phyloP scores from a whole-genome alignment of 2,797 vertebrate species.

The Phoebastria nigripes region DNA sequence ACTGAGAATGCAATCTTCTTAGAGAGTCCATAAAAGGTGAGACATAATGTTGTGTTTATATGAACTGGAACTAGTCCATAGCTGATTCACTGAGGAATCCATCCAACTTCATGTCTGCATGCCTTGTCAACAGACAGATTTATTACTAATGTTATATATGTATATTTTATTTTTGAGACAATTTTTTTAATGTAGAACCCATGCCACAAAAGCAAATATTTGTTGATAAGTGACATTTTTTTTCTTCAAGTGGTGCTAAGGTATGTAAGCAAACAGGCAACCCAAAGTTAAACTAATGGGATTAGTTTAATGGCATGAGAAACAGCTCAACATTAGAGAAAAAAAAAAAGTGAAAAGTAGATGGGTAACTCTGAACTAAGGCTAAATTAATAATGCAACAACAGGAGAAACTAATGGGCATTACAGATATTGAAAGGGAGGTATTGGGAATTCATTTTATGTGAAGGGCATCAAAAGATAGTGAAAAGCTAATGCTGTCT shows the following conservation, averaged over 20 bases:
- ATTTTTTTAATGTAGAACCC: neutral
- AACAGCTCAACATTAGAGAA: neutral
- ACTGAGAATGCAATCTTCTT: neutral
- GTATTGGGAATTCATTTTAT: neutral
- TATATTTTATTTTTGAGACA: neutral
- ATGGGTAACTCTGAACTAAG: neutral
- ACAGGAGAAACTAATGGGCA: neutral
- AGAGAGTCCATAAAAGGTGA: neutral
- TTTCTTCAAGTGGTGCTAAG: neutral
- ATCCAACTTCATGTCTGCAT: neutral
- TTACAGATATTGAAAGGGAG: neutral
- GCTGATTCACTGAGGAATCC: neutral
- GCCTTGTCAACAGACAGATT: neutral
- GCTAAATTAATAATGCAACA: neutral
- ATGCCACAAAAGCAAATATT: neutral
- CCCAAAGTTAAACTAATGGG: neutral
- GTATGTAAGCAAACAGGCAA: neutral
- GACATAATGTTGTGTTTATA: neutral
- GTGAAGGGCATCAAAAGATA: neutral
- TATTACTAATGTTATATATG: neutral
- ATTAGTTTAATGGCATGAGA: neutral
- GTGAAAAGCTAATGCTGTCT: neutral
- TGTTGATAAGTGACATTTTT: neutral
- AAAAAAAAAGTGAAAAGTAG: too few species aligned
- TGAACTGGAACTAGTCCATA: neutral